Evolutionary conservation across 1,140 invertebrate genomes (phyloP), one percentile per base, ranked within the genome.

Genomic region (Heliothis virescens): DNA sequence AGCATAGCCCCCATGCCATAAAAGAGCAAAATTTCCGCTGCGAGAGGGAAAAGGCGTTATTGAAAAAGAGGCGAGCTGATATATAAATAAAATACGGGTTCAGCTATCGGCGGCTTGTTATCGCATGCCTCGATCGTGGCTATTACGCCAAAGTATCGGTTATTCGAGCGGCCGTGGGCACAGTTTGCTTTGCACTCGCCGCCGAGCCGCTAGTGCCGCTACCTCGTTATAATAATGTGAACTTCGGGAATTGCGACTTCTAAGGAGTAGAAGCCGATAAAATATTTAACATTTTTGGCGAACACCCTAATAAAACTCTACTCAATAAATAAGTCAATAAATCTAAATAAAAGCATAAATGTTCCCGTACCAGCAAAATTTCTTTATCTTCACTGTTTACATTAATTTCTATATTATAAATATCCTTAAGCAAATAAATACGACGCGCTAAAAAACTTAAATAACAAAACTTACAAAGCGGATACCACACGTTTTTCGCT

Each of bases 1-100:
- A 90, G 89, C 89, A 92, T 93, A 91, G 86, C 87, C 85, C 87
- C 81, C 86, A 89, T 88, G 78, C 90, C 88, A 87, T 91, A 94
- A 93, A 94, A 92, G 92, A 92, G 91, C 90, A 94, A 93, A 94
- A 92, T 94, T 92, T 93, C 89, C 88, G 89, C 87, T 87, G 90
- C 84, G 89, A 89, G 89, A 90, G 86, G 88, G 91, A 91, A 93
- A 94, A 92, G 90, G 91, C 92, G 88, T 92, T 94, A 94, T 94
- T 94, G 93, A 94, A 94, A 94, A 94, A 93, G 91, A 91, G 87
- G 89, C 89, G 90, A 92, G 89, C 88, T 91, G 90, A 92, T 93
- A 94, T 94, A 94, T 94, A 94, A 94, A 94, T 94, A 94, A 94
- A 94, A 94, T 94, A 94, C 93, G 93, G 91, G 93, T 94, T 94